Evolutionary conservation across 2,888 invertebrate species (phyloP), one percentile per base, ranked within the genome.

Genomic region (Volucella bombylans): DNA sequence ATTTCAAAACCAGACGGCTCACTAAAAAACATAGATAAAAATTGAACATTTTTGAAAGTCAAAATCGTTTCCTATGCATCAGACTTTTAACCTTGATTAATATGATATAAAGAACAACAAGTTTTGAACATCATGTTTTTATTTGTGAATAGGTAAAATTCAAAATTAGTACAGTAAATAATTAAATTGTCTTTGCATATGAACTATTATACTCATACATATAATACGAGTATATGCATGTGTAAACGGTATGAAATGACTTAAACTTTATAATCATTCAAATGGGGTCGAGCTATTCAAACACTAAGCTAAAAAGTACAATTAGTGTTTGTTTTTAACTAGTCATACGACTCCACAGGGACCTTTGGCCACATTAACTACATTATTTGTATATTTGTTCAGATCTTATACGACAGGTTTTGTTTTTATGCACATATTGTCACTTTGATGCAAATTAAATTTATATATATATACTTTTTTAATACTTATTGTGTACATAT

Each of bases 361-460:
- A 83, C 83, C 83, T 83, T 83, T 83, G 83, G 23, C 79, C 83
- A 47, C 71, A 74, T 74, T 73, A 74, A 69, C 38, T 71, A 54
- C 61, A 52, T 39, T 67, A 77, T 67, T 62, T 47, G 69, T 65
- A 14, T 81, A 49, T 79, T 74, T 71, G 61, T 47, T 65, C 38
- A 73, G 45, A 78, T 73, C 82, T 82, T 43, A 79, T 52, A 45
- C 15, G 74, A 65, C 69, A 61, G 83, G 79, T 83, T 69, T 59
- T 62, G 49, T 76, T 83, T 83, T 83, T 71, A 71, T 74, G 68
- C 43, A 73, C 64, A 74, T 39, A 78, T 65, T 73, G 78, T 69
- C 82, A 78, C 50, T 78, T 49, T 67, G 47, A 83, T 83, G 83
- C 83, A 79, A 83, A 83, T 83, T 76, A 71, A 83, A 52, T 67